These are phyloP conservation scores for Cacoxenus indagator DNA, from an alignment of 2,888 invertebrate species.

Conservation along the genomic window DNA sequence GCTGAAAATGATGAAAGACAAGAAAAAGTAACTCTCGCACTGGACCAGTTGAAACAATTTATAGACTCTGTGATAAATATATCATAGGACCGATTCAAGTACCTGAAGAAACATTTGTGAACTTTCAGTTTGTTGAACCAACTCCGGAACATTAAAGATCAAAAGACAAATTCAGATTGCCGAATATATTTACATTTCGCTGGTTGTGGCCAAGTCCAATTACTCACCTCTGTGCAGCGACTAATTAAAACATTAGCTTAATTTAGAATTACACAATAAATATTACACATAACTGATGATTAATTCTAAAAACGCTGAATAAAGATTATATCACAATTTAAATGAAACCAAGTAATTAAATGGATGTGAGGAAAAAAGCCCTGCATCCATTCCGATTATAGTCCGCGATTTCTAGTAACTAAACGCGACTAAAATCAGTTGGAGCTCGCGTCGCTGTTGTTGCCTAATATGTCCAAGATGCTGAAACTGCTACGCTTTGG, in stretches of 20 bases:
- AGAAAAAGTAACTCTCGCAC: not conserved
- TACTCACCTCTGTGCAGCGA: not conserved
- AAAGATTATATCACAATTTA: conserved; percentile 53
- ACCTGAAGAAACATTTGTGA: too few relatives aligned
- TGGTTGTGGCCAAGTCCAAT: not conserved
- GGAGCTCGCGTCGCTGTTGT: conserved; percentile 27
- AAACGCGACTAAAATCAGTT: conserved; percentile 23
- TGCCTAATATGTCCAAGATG: conserved; percentile 67
- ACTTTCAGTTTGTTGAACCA: too few relatives aligned
- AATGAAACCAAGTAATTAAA: conserved; percentile 24
- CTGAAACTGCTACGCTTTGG: conserved; percentile 65
- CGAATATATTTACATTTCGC: not conserved
- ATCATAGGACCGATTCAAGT: too few relatives aligned
- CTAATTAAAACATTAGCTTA: conserved; percentile 24
- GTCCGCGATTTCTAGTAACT: not conserved
- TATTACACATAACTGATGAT: conserved; percentile 28
- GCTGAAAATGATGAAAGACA: conserved; percentile 11
- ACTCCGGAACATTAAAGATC: too few relatives aligned
- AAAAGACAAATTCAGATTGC: too few relatives aligned
- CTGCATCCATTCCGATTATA: conserved; percentile 9
- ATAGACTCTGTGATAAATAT: not conserved
- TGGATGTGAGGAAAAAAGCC: not conserved
- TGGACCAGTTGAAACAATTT: not conserved
- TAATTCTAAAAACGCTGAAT: not conserved
- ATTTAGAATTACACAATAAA: conserved; percentile 62